phyloP scores from a whole-genome alignment of 2,113 vertebrate genomes.

The Ctenomys sociabilis region DNA sequence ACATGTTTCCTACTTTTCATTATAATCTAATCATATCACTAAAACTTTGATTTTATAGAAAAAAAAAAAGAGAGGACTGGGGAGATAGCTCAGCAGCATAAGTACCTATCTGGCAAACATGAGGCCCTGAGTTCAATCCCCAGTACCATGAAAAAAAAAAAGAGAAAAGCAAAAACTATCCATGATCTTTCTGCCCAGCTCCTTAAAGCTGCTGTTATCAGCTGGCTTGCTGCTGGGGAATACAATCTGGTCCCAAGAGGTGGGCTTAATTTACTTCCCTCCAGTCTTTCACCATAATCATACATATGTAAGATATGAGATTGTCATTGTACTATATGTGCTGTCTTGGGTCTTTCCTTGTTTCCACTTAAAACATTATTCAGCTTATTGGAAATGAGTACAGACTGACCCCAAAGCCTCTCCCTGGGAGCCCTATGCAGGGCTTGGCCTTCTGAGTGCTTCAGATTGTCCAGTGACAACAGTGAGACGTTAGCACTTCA shows the following conservation, averaged over 20 bases:
- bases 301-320: not conserved
- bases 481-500: not conserved
- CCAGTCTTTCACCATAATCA: not conserved
- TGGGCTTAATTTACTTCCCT: slow-evolving; percentile 42
- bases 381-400: not conserved
- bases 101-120: no score
- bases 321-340: not conserved
- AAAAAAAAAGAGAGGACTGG: not conserved
- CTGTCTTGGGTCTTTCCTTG: not conserved
- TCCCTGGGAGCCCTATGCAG: not conserved
- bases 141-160: no score
- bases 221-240: no score
- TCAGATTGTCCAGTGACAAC: not conserved
- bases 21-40: not conserved
- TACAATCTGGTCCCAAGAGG: no score
- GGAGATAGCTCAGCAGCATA: no score
- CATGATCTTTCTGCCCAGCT: not conserved
- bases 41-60: slow-evolving; percentile 2
- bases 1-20: not conserved
- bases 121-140: no score
- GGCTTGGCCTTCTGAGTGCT: not conserved
- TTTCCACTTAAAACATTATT: slow-evolving; percentile 3
- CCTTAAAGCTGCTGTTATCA: not conserved
- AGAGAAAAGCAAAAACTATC: not conserved
- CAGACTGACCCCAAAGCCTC: not conserved